Percentiles rank a stretch among this genome's conserved stretches.
phyloP scores from a whole-genome alignment of 2,888 invertebrate species.

The Theretra japonica region DNA sequence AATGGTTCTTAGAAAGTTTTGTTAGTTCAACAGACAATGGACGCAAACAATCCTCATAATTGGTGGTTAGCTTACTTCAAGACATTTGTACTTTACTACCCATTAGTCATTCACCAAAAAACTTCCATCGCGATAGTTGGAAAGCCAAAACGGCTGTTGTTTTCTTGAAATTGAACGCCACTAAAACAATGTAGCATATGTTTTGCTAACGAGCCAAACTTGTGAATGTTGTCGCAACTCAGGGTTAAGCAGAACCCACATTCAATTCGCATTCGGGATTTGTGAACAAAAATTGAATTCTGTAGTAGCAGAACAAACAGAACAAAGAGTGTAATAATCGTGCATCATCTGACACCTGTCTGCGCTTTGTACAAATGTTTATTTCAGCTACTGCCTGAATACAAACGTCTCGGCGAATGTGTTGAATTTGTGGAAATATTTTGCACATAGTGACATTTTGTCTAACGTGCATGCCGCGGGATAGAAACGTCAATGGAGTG shows the following conservation, averaged over 20 bases:
- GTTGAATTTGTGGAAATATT: slow-evolving; percentile 29
- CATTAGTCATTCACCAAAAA: slow-evolving; percentile 10
- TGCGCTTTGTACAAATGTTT: slow-evolving; percentile 40
- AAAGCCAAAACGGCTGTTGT: slow-evolving; percentile 11
- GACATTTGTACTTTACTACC: slow-evolving; percentile 1
- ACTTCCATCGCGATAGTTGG: slow-evolving; percentile 8
- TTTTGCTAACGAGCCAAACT: slow-evolving; percentile 16
- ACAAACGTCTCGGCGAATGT: slow-evolving; percentile 46
- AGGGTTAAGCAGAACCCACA: neutral
- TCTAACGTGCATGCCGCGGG: slow-evolving; percentile 9
- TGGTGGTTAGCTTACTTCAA: neutral
- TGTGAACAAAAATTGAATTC: slow-evolving; percentile 45
- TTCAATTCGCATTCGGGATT: slow-evolving; percentile 28
- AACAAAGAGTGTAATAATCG: slow-evolving; percentile 54
- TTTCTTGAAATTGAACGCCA: slow-evolving; percentile 15
- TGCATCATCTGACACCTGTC: slow-evolving; percentile 62
- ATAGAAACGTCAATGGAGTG: slow-evolving; percentile 3
- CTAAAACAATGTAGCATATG: slow-evolving; percentile 15
- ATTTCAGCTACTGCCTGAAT: slow-evolving; percentile 47
- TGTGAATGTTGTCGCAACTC: neutral
- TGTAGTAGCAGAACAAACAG: slow-evolving; percentile 39
- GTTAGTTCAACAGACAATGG: too few relatives aligned
- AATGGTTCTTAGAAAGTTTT: neutral
- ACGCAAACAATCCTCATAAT: neutral
- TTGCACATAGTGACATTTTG: slow-evolving; percentile 19